Base-by-base conservation (phyloP, 2,113 vertebrate species). In the Serilophus lunatus region DNA sequence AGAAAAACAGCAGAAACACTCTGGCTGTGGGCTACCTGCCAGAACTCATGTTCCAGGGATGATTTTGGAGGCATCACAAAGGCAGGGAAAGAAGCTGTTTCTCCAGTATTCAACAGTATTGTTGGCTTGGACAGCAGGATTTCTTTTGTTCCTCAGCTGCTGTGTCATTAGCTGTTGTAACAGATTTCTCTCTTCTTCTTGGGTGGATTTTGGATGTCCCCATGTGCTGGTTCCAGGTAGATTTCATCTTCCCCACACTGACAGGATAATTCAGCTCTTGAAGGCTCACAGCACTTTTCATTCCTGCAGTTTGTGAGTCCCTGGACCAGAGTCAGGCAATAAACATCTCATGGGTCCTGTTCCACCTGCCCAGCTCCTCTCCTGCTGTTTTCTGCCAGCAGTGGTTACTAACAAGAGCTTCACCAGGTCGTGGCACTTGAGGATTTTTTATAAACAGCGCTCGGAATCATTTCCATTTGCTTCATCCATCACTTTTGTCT, bases 311-410 rank as follows among this genome's bases (percentile, higher is more conserved):
- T 50, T 53, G 15, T 45, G 49, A 65, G 33, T 54, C 23, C 24
- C 50, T 25, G 18, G 33, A 22, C 36, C 28, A 38, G 25, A 38
- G 54, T 47, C 26, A 12, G 50, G 12, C 0, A 1, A 50, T 1
- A 2, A 45, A 18, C 0, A 0, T 38, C 42, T 4, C 0, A 1
- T n/a, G 25, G 65, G 36, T 51, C 47, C 53, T 9, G 4, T 14
- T 25, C 47, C 56, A 45, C 33, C 31, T 70, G 33, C 47, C 31
- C 45, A n/a, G 19, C 31, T 35, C 28, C 36, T 28, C 28, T 18
- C 38, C 53, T 1, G 11, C 64, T 53, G 29, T 8, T n/a, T n/a
- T n/a, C 26, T 61, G n/a, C 10, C 1, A 1, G 35, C 36, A 3
- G 25, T n/a, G 20, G 54, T 82, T 86, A 12, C 6, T 19, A 45